Percentiles rank a stretch among this genome's conserved stretches.
phyloP scores from a whole-genome alignment of 2,888 invertebrate species.

The Syrphus vitripennis region DNA sequence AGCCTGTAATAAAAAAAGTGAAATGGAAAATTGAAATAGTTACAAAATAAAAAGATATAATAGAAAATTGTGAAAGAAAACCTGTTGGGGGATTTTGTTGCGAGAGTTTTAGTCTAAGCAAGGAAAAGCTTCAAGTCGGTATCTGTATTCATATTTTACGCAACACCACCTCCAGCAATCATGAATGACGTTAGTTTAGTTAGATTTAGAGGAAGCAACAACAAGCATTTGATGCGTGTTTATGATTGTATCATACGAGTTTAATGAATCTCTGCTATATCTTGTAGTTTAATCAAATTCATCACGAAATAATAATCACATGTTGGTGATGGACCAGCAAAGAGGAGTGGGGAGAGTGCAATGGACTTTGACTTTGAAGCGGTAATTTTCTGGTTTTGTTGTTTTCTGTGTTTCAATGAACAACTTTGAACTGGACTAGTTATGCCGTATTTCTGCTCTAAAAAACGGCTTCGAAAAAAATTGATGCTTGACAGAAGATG shows the following conservation, averaged over 20 bases:
- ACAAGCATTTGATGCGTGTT: conserved; percentile 31
- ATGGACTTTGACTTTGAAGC: neutral
- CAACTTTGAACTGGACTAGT: neutral
- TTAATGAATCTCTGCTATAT: conserved; percentile 42
- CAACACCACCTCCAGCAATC: conserved; percentile 26
- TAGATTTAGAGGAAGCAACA: neutral
- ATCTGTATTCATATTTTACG: conserved; percentile 25
- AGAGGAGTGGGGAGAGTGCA: neutral
- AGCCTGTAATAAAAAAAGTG: conserved; percentile 1
- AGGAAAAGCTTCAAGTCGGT: conserved; percentile 46
- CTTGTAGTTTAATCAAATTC: conserved; percentile 29
- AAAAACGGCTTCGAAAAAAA: neutral
- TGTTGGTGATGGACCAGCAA: neutral
- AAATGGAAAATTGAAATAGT: conserved; percentile 14
- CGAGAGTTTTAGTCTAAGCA: conserved; percentile 19
- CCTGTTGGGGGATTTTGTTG: conserved; percentile 27
- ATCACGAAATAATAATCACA: conserved; percentile 37
- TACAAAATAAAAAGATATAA: conserved; percentile 4
- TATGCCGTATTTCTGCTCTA: neutral
- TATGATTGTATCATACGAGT: conserved; percentile 24
- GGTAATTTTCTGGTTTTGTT: neutral
- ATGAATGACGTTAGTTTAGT: conserved; percentile 19
- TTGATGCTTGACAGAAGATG: neutral
- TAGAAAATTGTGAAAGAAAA: conserved; percentile 42
- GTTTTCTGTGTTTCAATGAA: conserved; percentile 1